These are phyloP conservation scores for Mus minutoides DNA, from an alignment of 2,797 vertebrate species.

Conservation along the genomic window DNA sequence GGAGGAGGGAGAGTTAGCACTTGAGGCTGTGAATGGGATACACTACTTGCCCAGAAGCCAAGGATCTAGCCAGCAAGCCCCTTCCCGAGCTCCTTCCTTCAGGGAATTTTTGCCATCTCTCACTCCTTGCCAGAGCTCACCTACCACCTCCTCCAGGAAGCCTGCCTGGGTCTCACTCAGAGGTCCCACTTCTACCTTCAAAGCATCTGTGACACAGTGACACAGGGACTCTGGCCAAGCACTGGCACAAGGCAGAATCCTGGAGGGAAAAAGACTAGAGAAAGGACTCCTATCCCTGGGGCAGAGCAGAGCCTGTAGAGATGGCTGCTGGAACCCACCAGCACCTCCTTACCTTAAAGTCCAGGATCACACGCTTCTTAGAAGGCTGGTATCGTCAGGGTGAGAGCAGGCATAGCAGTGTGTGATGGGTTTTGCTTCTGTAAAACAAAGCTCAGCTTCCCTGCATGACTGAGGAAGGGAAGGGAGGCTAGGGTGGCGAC, in stretches of 20 bases:
- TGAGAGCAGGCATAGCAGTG: rapidly evolving
- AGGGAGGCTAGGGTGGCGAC: not conserved
- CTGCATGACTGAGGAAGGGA: too few species aligned
- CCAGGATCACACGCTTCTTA: not conserved
- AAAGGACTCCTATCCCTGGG: not conserved
- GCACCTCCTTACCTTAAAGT: not conserved
- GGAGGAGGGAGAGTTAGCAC: not conserved
- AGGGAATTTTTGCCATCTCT: not conserved
- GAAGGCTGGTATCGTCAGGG: not conserved
- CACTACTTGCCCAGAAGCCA: not conserved
- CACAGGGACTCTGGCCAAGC: not conserved
- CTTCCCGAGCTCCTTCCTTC: not conserved
- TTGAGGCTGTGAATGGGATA: not conserved
- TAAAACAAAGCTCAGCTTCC: not conserved
- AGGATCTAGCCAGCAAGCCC: not conserved
- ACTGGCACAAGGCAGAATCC: too few species aligned
- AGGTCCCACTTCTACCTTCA: not conserved
- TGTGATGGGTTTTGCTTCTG: not conserved
- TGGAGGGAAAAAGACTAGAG: not conserved
- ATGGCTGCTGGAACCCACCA: not conserved
- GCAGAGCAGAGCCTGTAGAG: not conserved
- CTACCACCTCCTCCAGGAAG: not conserved
- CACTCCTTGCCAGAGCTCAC: not conserved
- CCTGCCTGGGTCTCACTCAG: not conserved
- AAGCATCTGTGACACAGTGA: not conserved